Base-by-base conservation (phyloP, 2,888 invertebrate genomes). In the Diaperis boleti region DNA sequence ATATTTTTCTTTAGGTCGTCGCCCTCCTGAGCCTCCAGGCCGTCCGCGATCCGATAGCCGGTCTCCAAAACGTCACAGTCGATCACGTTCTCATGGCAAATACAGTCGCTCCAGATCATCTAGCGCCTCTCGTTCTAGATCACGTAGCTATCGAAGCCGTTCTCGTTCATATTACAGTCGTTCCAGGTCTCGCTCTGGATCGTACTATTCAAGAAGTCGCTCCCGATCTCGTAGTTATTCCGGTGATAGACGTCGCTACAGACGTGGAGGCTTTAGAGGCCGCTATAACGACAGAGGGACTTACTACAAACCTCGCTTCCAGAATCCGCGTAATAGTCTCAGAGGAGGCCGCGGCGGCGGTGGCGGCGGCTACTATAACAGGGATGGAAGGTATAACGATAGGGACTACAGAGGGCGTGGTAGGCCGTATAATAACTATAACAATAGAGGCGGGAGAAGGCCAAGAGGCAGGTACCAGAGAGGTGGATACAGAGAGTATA, bases 221-320 rank as follows among this genome's bases (percentile, higher is more conserved):
- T 86, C 87, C 0, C 82, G 87, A 35, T 85, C 85, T 1, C 83
- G 88, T 29, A 87, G 86, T 68, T 84, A 82, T 64, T 87, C 85
- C 17, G 83, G 84, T 50, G 86, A 85, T 45, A 60, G 76, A 15
- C 56, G 72, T 6, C 74, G 79, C 20, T 77, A 79, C 52, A 74
- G 81, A 22, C 84, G 86, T 49, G 85, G 86, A 52, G 85, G 86
- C 26, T 79, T 78, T 64, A 67, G 80, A 13, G 78, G 74, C 15
- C 71, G 79, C 14, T 89, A 85, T 73, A 85, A 85, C 78, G 90
- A 90, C 76, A 86, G 91, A 56, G 91, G 91, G 66, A 91, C 91
- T 0, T 92, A 92, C 81, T 92, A 92, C 82, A 89, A 91, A 71
- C 92, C 92, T 0, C 85, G 92, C 66, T 91, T 91, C 85, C 90